Evolutionary conservation across 2,113 vertebrate species (phyloP).

Genomic region (Emydocephalus ijimae): DNA sequence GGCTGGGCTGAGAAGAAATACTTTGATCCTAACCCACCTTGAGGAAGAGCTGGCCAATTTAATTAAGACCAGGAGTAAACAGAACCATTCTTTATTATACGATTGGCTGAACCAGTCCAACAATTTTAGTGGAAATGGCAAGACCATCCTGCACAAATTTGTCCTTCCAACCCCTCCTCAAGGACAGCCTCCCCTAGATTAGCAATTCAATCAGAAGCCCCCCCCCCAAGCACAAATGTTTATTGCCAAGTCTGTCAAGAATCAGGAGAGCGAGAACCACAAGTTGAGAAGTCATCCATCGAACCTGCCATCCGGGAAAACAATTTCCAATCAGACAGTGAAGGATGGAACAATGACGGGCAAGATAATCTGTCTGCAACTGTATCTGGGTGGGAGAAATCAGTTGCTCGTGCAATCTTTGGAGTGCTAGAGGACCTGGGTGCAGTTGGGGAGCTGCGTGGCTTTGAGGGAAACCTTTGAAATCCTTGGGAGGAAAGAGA

Average conservation of each 20-base stretch:
- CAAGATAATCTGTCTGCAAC: not conserved
- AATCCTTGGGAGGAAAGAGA: conserved; percentile 31
- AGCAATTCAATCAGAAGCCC: not conserved
- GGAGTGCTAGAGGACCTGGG: conserved; percentile 35
- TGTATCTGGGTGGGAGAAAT: not conserved
- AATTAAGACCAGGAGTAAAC: not conserved
- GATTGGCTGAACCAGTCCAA: not conserved
- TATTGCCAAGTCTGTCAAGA: not conserved
- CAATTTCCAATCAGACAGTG: not conserved
- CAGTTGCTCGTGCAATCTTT: conserved; percentile 38
- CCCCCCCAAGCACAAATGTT: not conserved
- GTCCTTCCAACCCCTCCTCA: not conserved
- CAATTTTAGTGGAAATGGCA: not conserved
- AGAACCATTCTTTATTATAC: not conserved
- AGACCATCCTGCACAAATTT: not conserved
- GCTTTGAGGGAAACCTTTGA: conserved; percentile 31
- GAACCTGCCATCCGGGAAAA: not conserved
- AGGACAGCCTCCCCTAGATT: not conserved
- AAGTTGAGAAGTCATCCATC: not conserved
- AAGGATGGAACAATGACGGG: not conserved
- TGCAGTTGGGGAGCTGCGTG: conserved; percentile 30
- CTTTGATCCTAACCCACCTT: not conserved
- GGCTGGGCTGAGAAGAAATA: not conserved
- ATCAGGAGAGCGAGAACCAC: not conserved
- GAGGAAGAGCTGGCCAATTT: not conserved